A percentile compares a stretch with the other conserved stretches of the same genome.
Evolutionary conservation across 2,888 invertebrate species (phyloP).

Genomic region (Polymixis lichenea): DNA sequence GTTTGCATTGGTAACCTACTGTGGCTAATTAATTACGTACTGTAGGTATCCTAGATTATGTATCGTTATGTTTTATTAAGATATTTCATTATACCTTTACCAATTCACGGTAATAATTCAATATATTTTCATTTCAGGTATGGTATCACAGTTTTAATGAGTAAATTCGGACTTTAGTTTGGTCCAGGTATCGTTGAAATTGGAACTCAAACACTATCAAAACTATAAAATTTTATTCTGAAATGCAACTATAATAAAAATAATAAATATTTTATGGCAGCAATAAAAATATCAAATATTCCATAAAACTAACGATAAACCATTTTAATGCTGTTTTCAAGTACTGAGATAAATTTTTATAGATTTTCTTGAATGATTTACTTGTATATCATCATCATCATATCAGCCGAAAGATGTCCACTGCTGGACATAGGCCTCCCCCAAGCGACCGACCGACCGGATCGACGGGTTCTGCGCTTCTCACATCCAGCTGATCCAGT

Average conservation of each 20-base stretch:
- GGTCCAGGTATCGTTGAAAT: background rate
- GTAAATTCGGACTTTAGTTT: background rate
- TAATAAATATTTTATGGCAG: conserved; percentile 19
- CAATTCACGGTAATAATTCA: too few relatives aligned
- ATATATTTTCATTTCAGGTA: background rate
- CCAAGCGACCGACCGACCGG: too few relatives aligned
- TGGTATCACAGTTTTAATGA: background rate
- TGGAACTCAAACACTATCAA: background rate
- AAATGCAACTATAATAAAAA: conserved; percentile 11
- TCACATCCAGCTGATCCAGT: too few relatives aligned
- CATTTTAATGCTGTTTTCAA: conserved; percentile 9
- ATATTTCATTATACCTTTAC: background rate
- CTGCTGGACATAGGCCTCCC: too few relatives aligned
- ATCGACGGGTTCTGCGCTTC: too few relatives aligned
- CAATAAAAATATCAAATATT: conserved; percentile 20
- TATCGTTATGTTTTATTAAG: too few relatives aligned
- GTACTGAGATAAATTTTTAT: conserved; percentile 3
- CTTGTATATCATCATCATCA: too few relatives aligned
- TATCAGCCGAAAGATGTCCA: too few relatives aligned
- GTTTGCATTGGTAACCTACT: background rate
- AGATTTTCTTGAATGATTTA: background rate
- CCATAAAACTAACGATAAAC: conserved; percentile 32
- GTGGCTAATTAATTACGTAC: background rate
- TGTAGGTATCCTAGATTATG: background rate
- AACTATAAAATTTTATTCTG: conserved; percentile 2